A percentile compares a stretch with the other conserved stretches of the same genome.
These are phyloP conservation scores for Habropoda laboriosa DNA, from an alignment of 1,140 invertebrate genomes.

Conservation along the genomic window DNA sequence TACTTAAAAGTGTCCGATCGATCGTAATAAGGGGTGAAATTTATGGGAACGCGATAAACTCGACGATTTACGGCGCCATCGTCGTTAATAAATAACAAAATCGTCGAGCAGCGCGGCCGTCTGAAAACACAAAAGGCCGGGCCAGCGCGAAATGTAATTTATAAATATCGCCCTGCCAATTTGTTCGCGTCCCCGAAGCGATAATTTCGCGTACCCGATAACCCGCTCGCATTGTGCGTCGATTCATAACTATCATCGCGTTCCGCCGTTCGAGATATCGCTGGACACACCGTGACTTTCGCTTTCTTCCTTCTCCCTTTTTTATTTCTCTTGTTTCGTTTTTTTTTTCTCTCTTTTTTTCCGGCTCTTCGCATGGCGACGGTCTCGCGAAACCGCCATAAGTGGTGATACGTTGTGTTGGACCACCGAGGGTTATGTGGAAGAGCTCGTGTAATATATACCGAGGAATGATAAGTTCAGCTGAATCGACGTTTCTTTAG, in stretches of 20 bases:
- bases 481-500: neutral
- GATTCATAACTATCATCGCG: slow-evolving; percentile 49
- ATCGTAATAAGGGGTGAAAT: slow-evolving; percentile 46
- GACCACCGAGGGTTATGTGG: neutral
- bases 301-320: neutral
- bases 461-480: neutral
- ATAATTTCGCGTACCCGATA: slow-evolving; percentile 44
- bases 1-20: slow-evolving; percentile 26
- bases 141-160: slow-evolving; percentile 37
- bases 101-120: slow-evolving; percentile 30
- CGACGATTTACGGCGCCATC: slow-evolving; percentile 39
- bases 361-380: neutral
- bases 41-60: slow-evolving; percentile 41
- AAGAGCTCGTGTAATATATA: neutral
- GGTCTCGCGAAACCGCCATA: neutral
- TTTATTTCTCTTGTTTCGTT: neutral
- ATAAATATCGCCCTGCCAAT: slow-evolving; percentile 46
- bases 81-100: slow-evolving; percentile 50
- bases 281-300: neutral
- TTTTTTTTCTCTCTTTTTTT: neutral
- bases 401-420: slow-evolving; percentile 6
- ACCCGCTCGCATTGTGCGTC: slow-evolving; percentile 32
- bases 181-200: slow-evolving; percentile 42
- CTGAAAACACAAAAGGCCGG: slow-evolving; percentile 38
- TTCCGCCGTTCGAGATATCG: slow-evolving; percentile 38